These are phyloP conservation scores for Alauda arvensis DNA, from an alignment of 2,797 vertebrate species.

Conservation along the genomic window DNA sequence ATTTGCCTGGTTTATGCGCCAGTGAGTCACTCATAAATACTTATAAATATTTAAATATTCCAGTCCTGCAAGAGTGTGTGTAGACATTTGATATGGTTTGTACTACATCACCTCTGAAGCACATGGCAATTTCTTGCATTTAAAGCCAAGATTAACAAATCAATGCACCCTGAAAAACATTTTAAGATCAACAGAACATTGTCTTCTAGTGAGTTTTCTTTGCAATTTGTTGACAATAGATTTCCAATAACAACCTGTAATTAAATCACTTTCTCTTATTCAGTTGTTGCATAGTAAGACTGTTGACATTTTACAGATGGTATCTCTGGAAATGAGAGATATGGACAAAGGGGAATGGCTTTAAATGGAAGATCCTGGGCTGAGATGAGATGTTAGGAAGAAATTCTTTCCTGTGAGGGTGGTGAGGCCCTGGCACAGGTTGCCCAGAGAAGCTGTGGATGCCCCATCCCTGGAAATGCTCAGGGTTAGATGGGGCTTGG, in stretches of 20 bases:
- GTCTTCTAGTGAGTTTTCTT: conserved; percentile 54
- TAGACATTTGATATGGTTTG: not conserved
- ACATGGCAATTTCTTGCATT: not conserved
- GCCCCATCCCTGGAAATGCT: not conserved
- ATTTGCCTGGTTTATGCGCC: not conserved
- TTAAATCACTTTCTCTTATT: conserved; percentile 67
- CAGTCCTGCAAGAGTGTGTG: not conserved
- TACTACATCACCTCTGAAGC: not conserved
- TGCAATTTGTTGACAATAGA: conserved; percentile 64
- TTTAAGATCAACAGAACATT: not conserved
- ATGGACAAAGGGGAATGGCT: not conserved
- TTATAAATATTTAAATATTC: conserved; percentile 49
- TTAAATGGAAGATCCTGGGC: not conserved
- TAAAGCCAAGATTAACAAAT: not conserved
- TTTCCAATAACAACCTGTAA: conserved; percentile 71
- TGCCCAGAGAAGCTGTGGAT: not conserved
- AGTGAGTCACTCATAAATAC: conserved; percentile 22
- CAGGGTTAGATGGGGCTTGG: not conserved
- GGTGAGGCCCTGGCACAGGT: not conserved
- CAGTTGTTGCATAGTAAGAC: conserved; percentile 31
- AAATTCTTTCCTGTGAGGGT: not conserved
- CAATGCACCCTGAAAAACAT: not conserved
- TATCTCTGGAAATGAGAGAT: conserved; percentile 47
- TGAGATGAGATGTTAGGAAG: not conserved
- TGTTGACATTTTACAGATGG: conserved; percentile 41